Evolutionary conservation across 2,888 invertebrate genomes (phyloP), one percentile per base, ranked within the genome.

Genomic region (Parthenolecanium corni): DNA sequence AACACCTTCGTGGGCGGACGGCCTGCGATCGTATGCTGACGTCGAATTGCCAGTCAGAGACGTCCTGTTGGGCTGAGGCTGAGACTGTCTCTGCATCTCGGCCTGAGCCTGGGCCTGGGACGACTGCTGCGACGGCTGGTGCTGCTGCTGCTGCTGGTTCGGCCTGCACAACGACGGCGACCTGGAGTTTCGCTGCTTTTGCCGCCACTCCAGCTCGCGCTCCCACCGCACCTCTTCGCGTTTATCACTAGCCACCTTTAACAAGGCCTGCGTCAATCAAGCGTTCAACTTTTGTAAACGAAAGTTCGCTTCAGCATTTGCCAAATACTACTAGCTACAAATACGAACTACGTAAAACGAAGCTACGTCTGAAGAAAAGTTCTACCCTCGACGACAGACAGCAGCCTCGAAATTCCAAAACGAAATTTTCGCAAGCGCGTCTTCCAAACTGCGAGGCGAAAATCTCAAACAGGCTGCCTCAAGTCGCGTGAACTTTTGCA

Each of bases 121-220:
- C n/a, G n/a, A n/a, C n/a, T n/a, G n/a, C n/a, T n/a, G n/a, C n/a
- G n/a, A 18, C 5, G 36, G 36, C 31, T 31, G 31, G 5, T 31
- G 31, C 20, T 61, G 47, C 14, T 25, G 47, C 36, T 31, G 61
- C 24, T 49, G 61, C 23, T 61, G 61, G 38, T 40, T 51, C n/a
- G 61, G 61, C 36, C 38, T 47, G 9, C 23, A 42, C 9, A 53
- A 24, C 21, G 63, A 63, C 18, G 46, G 46, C 1, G 63, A 52
- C 21, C 53, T 53, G 20, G 46, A 24, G 5, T 5, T 46, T 25
- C 47, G 25, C 44, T 63, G 63, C 36, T 63, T 63, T 47, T 63
- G 63, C 11, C 63, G 71, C 72, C 74, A 74, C 63, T 76, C 76
- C 65, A 75, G 69, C 64, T 76, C 74, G 44, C 57, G 53, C 31